Evolutionary conservation across 2,888 invertebrate species (phyloP), one percentile per base, ranked within the genome.

Genomic region (Blera fallax): DNA sequence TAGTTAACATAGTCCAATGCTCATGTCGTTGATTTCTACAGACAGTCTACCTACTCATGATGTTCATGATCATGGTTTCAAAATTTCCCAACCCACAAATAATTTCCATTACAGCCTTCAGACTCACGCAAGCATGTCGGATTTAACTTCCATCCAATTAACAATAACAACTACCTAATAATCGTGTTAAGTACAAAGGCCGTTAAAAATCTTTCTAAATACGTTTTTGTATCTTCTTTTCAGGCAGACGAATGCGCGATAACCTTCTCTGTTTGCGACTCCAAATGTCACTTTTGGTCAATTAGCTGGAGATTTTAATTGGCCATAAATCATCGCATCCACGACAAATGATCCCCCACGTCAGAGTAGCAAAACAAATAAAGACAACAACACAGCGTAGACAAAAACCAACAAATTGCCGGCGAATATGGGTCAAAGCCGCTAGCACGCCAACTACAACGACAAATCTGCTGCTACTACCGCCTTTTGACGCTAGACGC

Each of bases 401-500:
- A 60, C 58, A 50, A 37, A 62, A 40, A 79, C 37, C 69, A 73
- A 54, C 56, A 67, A 67, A 67, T 67, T 21, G 29, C n/a, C 56
- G 18, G 18, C 74, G 29, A 79, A 84, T 84, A 84, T 84, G 73
- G 84, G 74, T 58, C 80, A 76, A 64, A 84, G 79, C 80, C 64
- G 74, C 64, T 80, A 65, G 29, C 32, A 72, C 48, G 54, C 67
- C 43, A 37, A 58, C 48, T 58, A 37, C 18, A 45, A 58, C 32
- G 14, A 18, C 34, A 29, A 64, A 56, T 24, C 52, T 18, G 32
- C 60, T 67, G 4, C 32, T 8, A 34, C 74, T 65, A 29, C 40
- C 18, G 50, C 40, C 48, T 43, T 56, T 50, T 48, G 43, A 34
- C 29, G 37, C 34, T 27, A 16, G 37, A 72, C n/a, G 65, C 45